phyloP scores from a whole-genome alignment of 2,113 vertebrate species.

The Muntiacus muntjak region DNA sequence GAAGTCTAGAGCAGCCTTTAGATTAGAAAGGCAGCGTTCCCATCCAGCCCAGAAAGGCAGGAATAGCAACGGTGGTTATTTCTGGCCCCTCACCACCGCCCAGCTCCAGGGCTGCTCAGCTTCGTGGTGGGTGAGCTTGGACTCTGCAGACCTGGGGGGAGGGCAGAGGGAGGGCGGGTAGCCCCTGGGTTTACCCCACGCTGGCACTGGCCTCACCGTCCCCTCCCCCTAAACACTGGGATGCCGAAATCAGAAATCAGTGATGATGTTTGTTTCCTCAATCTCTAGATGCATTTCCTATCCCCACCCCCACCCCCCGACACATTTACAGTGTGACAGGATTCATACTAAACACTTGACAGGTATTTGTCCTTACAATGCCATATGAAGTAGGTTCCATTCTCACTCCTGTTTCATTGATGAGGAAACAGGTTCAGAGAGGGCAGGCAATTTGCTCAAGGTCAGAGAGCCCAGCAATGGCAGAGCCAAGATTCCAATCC shows the following conservation, averaged over 20 bases:
- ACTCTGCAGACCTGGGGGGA: neutral
- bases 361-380: neutral
- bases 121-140: conserved; percentile 47
- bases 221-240: neutral
- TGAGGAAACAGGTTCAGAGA: neutral
- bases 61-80: conserved; percentile 71
- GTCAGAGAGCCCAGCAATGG: neutral
- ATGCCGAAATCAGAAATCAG: neutral
- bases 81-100: conserved; percentile 65
- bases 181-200: conserved; percentile 9
- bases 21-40: conserved; percentile 66
- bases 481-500: neutral
- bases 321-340: neutral
- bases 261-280: neutral
- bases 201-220: neutral
- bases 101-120: conserved; percentile 38
- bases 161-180: neutral
- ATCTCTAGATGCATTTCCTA: neutral
- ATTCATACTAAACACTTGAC: neutral
- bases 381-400: neutral
- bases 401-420: neutral
- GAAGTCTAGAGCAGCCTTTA: conserved; percentile 72
- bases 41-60: conserved; percentile 68
- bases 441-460: neutral
- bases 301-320: neutral